Percentiles rank a stretch among this genome's conserved stretches.
Evolutionary conservation across 2,113 vertebrate genomes (phyloP).

Genomic region (human (Homo sapiens)): GRCh38 chr3:100833501-100834000

Average conservation of each 20-base stretch:
- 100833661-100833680: background rate
- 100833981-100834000: background rate
- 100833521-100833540: background rate
- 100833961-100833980: background rate
- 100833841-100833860: background rate
- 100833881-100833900: background rate
- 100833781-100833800: background rate
- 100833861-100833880: background rate
- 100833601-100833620: background rate
- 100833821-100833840: background rate
- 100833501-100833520: background rate
- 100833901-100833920: background rate
- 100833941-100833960: background rate
- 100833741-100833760: background rate
- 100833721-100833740: background rate
- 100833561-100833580: background rate
- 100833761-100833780: background rate
- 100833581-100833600: background rate
- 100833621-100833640: background rate
- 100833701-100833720: background rate
- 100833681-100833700: background rate
- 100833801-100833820: background rate
- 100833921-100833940: background rate
- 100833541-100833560: background rate
- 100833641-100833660: background rate